A percentile compares a stretch with the other conserved stretches of the same genome.
Evolutionary conservation across 2,888 invertebrate genomes (phyloP).

Genomic region (Cloeon dipterum): DNA sequence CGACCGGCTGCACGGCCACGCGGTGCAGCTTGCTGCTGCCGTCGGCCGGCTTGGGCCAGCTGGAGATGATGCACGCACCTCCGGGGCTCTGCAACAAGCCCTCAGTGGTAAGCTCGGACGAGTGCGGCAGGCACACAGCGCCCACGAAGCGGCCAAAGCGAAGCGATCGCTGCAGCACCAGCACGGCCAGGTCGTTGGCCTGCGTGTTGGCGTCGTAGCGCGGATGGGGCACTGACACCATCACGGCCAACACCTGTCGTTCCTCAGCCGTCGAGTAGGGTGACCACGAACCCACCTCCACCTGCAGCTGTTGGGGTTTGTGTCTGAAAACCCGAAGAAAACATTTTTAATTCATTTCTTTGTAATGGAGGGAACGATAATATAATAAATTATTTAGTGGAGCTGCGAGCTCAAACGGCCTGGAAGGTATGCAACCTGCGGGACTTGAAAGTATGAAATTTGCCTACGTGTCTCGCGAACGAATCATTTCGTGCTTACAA

Average conservation of each 20-base stretch:
- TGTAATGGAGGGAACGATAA: not conserved
- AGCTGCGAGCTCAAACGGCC: too few species aligned
- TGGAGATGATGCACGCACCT: slow-evolving; percentile 49
- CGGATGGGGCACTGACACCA: slow-evolving; percentile 45
- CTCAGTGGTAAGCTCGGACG: slow-evolving; percentile 30
- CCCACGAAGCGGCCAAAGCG: slow-evolving; percentile 45
- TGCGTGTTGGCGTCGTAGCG: slow-evolving; percentile 33
- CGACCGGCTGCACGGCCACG: slow-evolving; percentile 38
- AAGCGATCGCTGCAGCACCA: slow-evolving; percentile 33
- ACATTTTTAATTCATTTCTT: too few species aligned
- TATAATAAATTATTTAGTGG: not conserved
- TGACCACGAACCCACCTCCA: slow-evolving; percentile 69
- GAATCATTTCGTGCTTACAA: too few species aligned
- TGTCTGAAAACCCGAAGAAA: slow-evolving; percentile 22
- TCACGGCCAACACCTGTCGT: slow-evolving; percentile 26
- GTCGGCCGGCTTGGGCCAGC: slow-evolving; percentile 63
- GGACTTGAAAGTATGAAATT: too few species aligned
- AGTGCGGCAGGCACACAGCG: slow-evolving; percentile 41
- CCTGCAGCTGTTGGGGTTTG: slow-evolving; percentile 36
- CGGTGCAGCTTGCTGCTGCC: slow-evolving; percentile 54
- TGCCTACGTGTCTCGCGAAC: too few species aligned
- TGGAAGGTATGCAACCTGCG: too few species aligned
- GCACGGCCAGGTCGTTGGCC: slow-evolving; percentile 44
- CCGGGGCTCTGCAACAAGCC: slow-evolving; percentile 17
- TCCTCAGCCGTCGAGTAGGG: slow-evolving; percentile 35